Evolutionary conservation across 2,888 invertebrate genomes (phyloP).

Genomic region (Agrotis ipsilon): DNA sequence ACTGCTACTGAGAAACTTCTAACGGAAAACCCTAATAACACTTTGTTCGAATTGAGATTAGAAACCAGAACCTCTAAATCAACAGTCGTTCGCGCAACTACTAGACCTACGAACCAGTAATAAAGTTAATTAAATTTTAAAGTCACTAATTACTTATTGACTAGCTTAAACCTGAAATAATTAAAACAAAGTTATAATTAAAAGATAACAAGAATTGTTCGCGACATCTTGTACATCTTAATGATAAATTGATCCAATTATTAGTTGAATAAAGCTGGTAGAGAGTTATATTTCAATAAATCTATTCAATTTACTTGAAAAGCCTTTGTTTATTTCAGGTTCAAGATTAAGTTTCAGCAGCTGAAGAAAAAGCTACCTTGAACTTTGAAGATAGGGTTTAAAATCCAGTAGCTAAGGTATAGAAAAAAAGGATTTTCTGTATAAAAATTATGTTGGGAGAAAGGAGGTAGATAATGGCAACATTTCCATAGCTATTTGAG

Average conservation of each 20-base stretch:
- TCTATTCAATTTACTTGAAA: slow-evolving; percentile 63
- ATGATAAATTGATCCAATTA: slow-evolving; percentile 70
- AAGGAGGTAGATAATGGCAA: slow-evolving; percentile 37
- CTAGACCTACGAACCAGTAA: neutral
- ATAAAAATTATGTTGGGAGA: slow-evolving; percentile 50
- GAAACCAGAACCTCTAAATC: too few relatives aligned
- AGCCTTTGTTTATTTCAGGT: slow-evolving; percentile 49
- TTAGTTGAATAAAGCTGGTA: slow-evolving; percentile 61
- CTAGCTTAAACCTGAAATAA: slow-evolving; percentile 17
- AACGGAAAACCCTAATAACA: too few relatives aligned
- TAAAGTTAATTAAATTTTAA: slow-evolving; percentile 17
- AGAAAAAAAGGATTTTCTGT: slow-evolving; percentile 18
- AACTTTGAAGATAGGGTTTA: neutral
- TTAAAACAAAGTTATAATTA: slow-evolving; percentile 40
- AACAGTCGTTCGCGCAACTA: too few relatives aligned
- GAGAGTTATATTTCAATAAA: slow-evolving; percentile 67
- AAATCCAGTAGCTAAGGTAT: slow-evolving; percentile 15
- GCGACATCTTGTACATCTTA: slow-evolving; percentile 45
- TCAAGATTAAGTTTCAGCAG: slow-evolving; percentile 25
- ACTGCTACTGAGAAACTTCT: too few relatives aligned
- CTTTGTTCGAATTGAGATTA: too few relatives aligned
- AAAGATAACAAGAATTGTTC: slow-evolving; percentile 33
- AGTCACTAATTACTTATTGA: slow-evolving; percentile 19
- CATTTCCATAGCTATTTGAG: slow-evolving; percentile 58
- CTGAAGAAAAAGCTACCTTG: slow-evolving; percentile 22